These are phyloP conservation scores for Porites australiensis DNA, from an alignment of 64 coral and sea anemone genomes.

Conservation along the genomic window DNA sequence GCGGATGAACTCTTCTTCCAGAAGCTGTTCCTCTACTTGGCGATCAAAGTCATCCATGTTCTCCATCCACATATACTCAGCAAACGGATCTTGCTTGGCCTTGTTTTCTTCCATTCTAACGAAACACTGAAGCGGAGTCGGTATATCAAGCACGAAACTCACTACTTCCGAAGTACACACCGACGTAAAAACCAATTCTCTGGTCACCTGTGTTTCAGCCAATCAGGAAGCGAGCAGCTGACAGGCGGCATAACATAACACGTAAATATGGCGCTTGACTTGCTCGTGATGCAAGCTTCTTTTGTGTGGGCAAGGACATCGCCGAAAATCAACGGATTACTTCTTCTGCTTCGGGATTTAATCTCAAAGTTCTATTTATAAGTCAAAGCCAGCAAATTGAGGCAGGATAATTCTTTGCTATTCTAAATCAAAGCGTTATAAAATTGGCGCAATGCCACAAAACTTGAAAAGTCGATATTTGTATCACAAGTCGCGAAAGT, in stretches of 20 bases:
- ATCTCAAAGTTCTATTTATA: background rate
- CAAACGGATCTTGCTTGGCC: constrained; percentile 69
- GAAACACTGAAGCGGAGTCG: background rate
- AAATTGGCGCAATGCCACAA: background rate
- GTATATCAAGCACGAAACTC: constrained; percentile 47
- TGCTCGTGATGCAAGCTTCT: constrained; percentile 78
- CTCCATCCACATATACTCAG: constrained; percentile 87
- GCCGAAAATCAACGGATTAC: background rate
- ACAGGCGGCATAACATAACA: constrained; percentile 90
- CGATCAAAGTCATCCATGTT: constrained; percentile 87
- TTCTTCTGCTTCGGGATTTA: background rate
- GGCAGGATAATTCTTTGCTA: background rate
- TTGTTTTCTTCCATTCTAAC: constrained; percentile 66
- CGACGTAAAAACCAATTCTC: constrained; percentile 54
- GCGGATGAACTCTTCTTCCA: constrained; percentile 95
- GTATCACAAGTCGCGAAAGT: no score
- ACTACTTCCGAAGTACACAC: constrained; percentile 45
- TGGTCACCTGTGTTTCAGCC: constrained; percentile 76
- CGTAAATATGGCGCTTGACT: constrained; percentile 77
- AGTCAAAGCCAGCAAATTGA: background rate
- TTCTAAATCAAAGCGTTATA: background rate
- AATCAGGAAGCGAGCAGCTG: constrained; percentile 75
- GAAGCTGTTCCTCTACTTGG: constrained; percentile 77
- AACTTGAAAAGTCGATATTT: no score
- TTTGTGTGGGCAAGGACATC: background rate